Evolutionary conservation across 1,140 invertebrate genomes (phyloP).

Genomic region (Battus philenor): DNA sequence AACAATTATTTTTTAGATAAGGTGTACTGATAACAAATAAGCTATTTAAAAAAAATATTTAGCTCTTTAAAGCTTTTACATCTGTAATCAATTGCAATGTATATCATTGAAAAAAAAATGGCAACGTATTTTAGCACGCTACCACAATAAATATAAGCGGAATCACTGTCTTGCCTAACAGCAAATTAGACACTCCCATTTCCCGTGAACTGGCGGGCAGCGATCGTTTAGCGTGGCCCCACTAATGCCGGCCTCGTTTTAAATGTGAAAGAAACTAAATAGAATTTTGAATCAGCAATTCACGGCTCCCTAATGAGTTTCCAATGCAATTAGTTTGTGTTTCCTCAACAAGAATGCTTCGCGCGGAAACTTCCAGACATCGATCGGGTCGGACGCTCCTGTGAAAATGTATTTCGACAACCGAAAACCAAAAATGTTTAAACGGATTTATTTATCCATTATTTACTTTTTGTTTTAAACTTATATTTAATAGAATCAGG

Average conservation of each 20-base stretch:
- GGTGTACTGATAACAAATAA: no score
- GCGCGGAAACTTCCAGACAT: slow-evolving; percentile 24
- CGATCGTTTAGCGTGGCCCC: slow-evolving; percentile 34
- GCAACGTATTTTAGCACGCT: no score
- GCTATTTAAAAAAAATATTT: no score
- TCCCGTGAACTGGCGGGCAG: slow-evolving; percentile 23
- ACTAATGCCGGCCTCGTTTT: slow-evolving; percentile 33
- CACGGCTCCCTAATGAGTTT: slow-evolving; percentile 47
- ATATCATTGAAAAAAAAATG: no score
- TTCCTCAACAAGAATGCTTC: slow-evolving; percentile 28
- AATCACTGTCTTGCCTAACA: slow-evolving; percentile 4
- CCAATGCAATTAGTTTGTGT: slow-evolving; percentile 51
- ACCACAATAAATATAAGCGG: no score
- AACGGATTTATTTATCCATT: no score
- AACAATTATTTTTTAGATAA: no score
- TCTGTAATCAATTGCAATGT: no score
- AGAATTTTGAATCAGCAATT: slow-evolving; percentile 54
- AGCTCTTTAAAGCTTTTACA: no score
- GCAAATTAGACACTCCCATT: slow-evolving; percentile 15
- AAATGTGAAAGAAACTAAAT: slow-evolving; percentile 45
- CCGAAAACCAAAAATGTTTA: no score
- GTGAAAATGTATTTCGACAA: neutral
- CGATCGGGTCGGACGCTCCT: slow-evolving; percentile 2
- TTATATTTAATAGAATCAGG: no score
- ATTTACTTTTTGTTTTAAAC: no score